Conservation (phyloP, 2,888 invertebrate species). For the Trichacis sp. region DNA sequence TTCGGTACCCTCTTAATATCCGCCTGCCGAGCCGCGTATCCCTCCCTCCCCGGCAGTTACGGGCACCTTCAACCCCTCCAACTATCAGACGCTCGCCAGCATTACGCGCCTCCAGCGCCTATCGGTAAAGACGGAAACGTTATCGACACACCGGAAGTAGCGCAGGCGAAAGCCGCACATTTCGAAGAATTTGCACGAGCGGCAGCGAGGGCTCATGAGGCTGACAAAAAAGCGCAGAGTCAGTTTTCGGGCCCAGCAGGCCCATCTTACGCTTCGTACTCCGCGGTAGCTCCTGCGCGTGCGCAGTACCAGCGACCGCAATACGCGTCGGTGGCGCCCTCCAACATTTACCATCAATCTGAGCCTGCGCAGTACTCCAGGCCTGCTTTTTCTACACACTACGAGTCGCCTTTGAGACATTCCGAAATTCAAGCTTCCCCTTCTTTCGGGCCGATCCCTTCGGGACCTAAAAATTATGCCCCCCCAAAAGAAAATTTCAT, state of each 20-base stretch:
- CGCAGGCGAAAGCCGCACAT: constrained; percentile 66
- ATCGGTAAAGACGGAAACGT: constrained; percentile 65
- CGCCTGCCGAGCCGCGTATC: constrained; percentile 55
- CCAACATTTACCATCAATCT: not conserved
- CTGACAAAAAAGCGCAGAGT: constrained; percentile 47
- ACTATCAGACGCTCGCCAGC: constrained; percentile 26
- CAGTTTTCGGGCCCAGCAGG: constrained; percentile 26
- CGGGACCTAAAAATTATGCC: constrained; percentile 44
- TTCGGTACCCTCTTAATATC: constrained; percentile 47
- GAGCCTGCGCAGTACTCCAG: constrained; percentile 33
- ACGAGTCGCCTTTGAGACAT: constrained; percentile 12
- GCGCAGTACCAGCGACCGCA: constrained; percentile 4
- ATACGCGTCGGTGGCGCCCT: not conserved
- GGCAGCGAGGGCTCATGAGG: constrained; percentile 61
- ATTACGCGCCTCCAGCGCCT: constrained; percentile 59
- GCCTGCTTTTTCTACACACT: constrained; percentile 37
- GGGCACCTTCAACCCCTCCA: constrained; percentile 37
- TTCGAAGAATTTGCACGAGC: constrained; percentile 66
- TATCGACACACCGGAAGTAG: constrained; percentile 68
- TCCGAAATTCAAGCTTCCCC: constrained; percentile 14
- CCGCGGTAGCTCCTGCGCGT: constrained; percentile 23
- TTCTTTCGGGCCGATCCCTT: constrained; percentile 24
- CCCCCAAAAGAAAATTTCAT: constrained; percentile 53
- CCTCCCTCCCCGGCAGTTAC: constrained; percentile 46
- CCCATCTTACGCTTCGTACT: constrained; percentile 27